A percentile compares a stretch with the other conserved stretches of the same genome.
Conservation (phyloP, 2,113 vertebrate genomes). For the Nesogale talazaci region DNA sequence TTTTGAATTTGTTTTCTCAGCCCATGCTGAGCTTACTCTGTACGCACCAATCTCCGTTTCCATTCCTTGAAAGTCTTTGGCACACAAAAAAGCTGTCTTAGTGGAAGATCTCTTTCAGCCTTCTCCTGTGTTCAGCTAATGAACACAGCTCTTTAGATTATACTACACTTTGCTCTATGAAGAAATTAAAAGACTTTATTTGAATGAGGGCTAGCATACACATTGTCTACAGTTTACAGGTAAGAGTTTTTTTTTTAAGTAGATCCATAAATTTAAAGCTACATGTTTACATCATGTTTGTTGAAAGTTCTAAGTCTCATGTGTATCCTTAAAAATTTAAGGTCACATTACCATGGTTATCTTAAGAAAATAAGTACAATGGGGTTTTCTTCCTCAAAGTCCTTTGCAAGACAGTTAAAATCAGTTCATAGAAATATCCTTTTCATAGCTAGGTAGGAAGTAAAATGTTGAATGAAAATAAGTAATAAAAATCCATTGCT, state of each 20-base stretch:
- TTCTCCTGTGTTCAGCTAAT: neutral
- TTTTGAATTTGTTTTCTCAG: neutral
- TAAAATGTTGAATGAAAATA: too few relatives aligned
- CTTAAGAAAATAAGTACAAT: constrained; percentile 7
- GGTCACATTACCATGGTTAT: neutral
- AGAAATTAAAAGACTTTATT: neutral
- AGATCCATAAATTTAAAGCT: constrained; percentile 13
- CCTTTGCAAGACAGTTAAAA: neutral
- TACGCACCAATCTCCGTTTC: neutral
- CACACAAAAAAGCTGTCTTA: neutral
- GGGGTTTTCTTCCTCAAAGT: neutral
- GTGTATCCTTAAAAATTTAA: neutral
- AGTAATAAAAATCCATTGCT: too few relatives aligned
- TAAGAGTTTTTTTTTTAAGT: neutral
- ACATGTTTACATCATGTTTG: neutral
- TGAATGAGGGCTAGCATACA: neutral
- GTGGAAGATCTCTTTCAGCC: neutral
- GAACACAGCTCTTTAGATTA: neutral
- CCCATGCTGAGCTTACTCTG: too few relatives aligned
- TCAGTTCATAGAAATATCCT: too few relatives aligned
- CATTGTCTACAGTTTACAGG: neutral
- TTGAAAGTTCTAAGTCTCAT: constrained; percentile 1
- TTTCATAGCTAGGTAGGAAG: too few relatives aligned
- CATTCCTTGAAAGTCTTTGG: neutral
- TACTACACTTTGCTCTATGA: neutral